Evolutionary conservation across 2,113 vertebrate genomes (phyloP).

Genomic region (Pteruthius melanotis): DNA sequence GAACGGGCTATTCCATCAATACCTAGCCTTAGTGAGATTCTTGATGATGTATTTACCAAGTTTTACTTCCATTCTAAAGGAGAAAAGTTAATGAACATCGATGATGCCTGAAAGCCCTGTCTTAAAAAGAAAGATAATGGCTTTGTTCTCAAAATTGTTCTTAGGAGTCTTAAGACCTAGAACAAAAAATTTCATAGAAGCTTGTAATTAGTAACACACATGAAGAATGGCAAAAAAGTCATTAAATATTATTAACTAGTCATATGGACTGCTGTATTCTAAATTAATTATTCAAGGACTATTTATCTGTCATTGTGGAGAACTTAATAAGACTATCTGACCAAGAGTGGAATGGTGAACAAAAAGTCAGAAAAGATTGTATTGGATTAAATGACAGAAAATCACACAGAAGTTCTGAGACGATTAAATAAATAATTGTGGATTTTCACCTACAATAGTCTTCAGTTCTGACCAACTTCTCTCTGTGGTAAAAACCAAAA

Average conservation of each 20-base stretch:
- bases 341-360: background rate
- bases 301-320: background rate
- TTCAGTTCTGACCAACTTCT: background rate
- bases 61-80: background rate
- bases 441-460: background rate
- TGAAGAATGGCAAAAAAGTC: background rate
- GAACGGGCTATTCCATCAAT: background rate
- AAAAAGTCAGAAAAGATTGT: background rate
- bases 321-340: background rate
- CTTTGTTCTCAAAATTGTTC: background rate
- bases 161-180: background rate
- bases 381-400: background rate
- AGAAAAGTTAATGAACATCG: background rate
- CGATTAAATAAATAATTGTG: background rate
- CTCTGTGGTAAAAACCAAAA: background rate
- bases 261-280: background rate
- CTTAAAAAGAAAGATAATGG: background rate
- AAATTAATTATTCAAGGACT: background rate
- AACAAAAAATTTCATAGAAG: background rate
- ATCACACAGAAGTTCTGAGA: background rate
- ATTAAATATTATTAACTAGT: conserved; percentile 25
- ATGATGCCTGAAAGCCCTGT: background rate
- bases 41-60: background rate
- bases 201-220: background rate
- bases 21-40: background rate